phyloP scores from a whole-genome alignment of 2,113 vertebrate species.

The human (Homo sapiens) region GRCh38 chr19:55345501-55346000 shows the following conservation, averaged over 20 bases:
- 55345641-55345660: fast-evolving
- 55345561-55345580: fast-evolving
- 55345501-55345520: fast-evolving
- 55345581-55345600: not conserved
- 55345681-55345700: not conserved
- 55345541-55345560: not conserved
- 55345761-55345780: not conserved
- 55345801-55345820: not conserved
- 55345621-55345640: not conserved
- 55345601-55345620: too few species aligned
- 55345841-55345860: too few species aligned
- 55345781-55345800: too few species aligned
- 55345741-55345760: too few species aligned
- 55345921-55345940: not conserved
- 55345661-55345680: not conserved
- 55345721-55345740: too few species aligned
- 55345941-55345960: fast-evolving
- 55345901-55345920: not conserved
- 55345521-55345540: fast-evolving
- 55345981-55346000: not conserved
- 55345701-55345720: not conserved
- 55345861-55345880: not conserved
- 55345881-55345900: not conserved
- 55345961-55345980: not conserved
- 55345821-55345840: not conserved